Percentiles rank a stretch among this genome's conserved stretches.
Conservation (phyloP, 2,888 invertebrate species). For the Thumatha senex region DNA sequence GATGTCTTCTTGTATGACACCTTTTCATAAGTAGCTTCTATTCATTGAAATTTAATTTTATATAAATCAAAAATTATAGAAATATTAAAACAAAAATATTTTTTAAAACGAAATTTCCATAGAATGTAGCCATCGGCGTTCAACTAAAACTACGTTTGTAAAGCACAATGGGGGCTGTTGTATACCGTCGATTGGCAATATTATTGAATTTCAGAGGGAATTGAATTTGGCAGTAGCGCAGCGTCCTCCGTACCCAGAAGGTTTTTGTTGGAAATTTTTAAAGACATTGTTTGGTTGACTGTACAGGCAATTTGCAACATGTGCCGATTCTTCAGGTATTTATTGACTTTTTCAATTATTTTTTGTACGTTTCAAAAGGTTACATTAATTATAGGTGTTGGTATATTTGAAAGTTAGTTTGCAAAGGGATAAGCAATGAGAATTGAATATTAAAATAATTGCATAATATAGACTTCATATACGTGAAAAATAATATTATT, state of each 20-base stretch:
- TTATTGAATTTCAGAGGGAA: slow-evolving; percentile 48
- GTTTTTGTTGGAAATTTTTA: slow-evolving; percentile 18
- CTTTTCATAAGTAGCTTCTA: no score
- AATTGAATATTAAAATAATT: no score
- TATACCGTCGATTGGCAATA: slow-evolving; percentile 46
- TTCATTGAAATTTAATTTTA: no score
- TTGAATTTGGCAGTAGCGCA: slow-evolving; percentile 38
- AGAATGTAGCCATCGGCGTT: slow-evolving; percentile 25
- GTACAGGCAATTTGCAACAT: slow-evolving; percentile 14
- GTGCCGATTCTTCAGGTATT: background rate
- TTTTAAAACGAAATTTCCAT: slow-evolving; percentile 15
- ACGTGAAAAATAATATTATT: no score
- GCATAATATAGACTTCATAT: no score
- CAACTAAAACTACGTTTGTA: slow-evolving; percentile 38
- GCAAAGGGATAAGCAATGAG: no score
- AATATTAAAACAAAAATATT: no score
- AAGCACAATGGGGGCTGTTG: slow-evolving; percentile 40
- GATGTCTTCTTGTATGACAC: no score
- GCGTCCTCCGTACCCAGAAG: slow-evolving; percentile 13
- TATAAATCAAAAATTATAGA: no score
- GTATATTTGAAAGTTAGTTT: no score
- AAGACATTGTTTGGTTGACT: slow-evolving; percentile 16
- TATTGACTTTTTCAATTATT: background rate
- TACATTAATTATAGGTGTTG: background rate
- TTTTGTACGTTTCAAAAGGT: background rate